Conservation (phyloP, 2,888 invertebrate genomes). For the Troilus luridus region DNA sequence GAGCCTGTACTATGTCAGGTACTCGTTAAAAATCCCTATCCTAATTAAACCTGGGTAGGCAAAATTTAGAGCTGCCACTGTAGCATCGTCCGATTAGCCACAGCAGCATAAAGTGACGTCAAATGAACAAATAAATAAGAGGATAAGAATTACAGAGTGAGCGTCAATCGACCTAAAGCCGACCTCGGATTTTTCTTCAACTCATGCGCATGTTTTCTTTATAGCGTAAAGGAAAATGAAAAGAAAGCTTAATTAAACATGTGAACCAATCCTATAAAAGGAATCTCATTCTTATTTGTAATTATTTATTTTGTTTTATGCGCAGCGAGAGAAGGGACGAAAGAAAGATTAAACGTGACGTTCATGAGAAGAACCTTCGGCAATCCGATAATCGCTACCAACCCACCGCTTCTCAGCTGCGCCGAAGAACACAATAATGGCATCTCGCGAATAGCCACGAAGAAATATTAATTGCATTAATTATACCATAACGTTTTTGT, state of each 20-base stretch:
- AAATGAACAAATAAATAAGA: too few species aligned
- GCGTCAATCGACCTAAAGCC: neutral
- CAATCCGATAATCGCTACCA: neutral
- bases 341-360: conserved; percentile 2
- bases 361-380: neutral
- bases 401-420: neutral
- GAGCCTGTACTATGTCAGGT: too few species aligned
- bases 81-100: too few species aligned
- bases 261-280: neutral
- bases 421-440: neutral
- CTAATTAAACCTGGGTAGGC: too few species aligned
- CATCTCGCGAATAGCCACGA: neutral
- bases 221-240: neutral
- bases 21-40: too few species aligned
- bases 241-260: conserved; percentile 36
- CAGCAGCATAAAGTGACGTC: too few species aligned
- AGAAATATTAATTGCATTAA: conserved; percentile 16
- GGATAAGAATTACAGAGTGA: neutral
- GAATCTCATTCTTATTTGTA: conserved; percentile 37
- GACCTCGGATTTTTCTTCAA: neutral
- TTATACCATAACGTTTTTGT: conserved; percentile 2
- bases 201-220: neutral
- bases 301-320: conserved; percentile 45
- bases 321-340: neutral
- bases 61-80: too few species aligned